Conservation (phyloP, 2,888 invertebrate species). For the Ophion ellenae region DNA sequence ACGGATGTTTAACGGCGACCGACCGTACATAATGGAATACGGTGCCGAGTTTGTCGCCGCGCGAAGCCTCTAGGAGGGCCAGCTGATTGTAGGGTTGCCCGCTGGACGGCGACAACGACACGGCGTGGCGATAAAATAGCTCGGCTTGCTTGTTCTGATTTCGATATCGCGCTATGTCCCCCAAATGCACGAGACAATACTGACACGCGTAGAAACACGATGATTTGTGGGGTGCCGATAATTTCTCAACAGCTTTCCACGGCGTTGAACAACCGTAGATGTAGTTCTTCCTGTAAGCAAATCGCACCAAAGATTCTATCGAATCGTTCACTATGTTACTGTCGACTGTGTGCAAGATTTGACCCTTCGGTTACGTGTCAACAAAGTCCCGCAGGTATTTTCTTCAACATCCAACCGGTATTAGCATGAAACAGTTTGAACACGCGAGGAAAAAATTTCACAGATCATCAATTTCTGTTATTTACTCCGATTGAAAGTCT, state of each 20-base stretch:
- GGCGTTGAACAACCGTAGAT: slow-evolving; percentile 83
- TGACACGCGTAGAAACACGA: slow-evolving; percentile 94
- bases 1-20: slow-evolving; percentile 92
- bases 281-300: slow-evolving; percentile 81
- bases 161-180: slow-evolving; percentile 93
- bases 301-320: neutral
- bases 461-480: neutral
- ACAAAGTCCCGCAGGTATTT: no score
- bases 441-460: neutral
- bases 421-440: neutral
- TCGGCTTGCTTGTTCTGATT: slow-evolving; percentile 93
- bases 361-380: neutral
- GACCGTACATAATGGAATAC: slow-evolving; percentile 95
- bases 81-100: slow-evolving; percentile 97
- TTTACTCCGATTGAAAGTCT: no score
- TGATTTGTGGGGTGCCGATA: slow-evolving; percentile 86
- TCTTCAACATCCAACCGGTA: no score
- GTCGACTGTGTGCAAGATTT: neutral
- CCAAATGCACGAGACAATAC: slow-evolving; percentile 94
- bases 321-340: neutral
- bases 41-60: slow-evolving; percentile 92
- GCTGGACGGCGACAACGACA: slow-evolving; percentile 89
- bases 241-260: slow-evolving; percentile 82
- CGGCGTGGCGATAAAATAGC: slow-evolving; percentile 93
- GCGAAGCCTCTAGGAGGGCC: slow-evolving; percentile 91